Base-by-base conservation (phyloP, 2,113 vertebrate genomes). In the Pelvicachromis taeniatus region DNA sequence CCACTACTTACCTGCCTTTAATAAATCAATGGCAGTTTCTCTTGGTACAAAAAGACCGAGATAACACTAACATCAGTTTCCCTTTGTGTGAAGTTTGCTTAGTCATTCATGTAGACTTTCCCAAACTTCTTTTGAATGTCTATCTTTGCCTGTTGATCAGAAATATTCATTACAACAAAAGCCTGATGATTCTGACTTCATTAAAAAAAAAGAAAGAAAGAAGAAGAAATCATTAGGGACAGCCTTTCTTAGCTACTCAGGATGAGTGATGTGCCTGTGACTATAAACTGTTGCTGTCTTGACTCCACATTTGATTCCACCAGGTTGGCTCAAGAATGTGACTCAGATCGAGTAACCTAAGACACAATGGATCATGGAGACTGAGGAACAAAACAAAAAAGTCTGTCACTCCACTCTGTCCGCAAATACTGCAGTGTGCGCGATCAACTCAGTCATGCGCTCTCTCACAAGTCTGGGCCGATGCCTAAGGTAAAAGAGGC, bases 281-380 rank as follows among this genome's bases (percentile, higher is more conserved):
- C 93, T 90, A 56, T 95, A 79, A 95, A 92, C 92, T 96, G 94
- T 89, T 95, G 93, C 95, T 96, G 85, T 96, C 90, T 96, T 96
- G 95, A 96, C 95, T 94, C 90, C 93, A 54, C 95, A 92, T 96
- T 96, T 96, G 95, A 96, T 96, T 93, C 93, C 96, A 95, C 95
- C 96, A 96, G 96, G 96, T 97, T 96, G 94, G 92, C 95, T 95
- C 95, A 95, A 91, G 95, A 95, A 93, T 96, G 93, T 93, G 94
- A 94, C 92, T 93, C 93, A 92, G 92, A 91, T 92, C 85, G 81
- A 91, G 91, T 94, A 93, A 94, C 92, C 92, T 96, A 95, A 90
- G 93, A 94, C 95, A 94, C 91, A 93, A 82, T 91, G 93, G 93
- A 95, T 94, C 94, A 94, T 88, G 95, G 94, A 95, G 91, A 92